Percentiles rank a stretch among this genome's conserved stretches.
phyloP scores from a whole-genome alignment of 2,797 vertebrate species.

The Lates japonicus region DNA sequence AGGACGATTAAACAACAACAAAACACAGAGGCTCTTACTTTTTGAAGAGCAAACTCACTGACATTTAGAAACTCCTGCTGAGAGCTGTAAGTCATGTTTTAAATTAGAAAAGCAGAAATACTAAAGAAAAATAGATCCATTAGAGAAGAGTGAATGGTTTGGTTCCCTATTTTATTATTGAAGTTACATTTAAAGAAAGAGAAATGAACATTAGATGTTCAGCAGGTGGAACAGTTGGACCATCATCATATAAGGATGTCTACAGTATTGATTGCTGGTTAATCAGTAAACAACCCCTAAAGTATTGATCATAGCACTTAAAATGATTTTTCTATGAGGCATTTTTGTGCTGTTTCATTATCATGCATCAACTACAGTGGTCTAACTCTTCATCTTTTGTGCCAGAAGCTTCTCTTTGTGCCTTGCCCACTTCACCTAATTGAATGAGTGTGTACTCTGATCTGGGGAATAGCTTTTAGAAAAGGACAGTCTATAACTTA shows the following conservation, averaged over 20 bases:
- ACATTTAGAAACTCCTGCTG: not conserved
- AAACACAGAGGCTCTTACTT: not conserved
- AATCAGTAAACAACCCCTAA: not conserved
- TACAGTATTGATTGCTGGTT: not conserved
- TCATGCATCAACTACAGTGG: constrained; percentile 3
- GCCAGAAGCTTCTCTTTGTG: constrained; percentile 33
- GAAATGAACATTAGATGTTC: not conserved
- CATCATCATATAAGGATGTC: not conserved
- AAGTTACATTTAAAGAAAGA: not conserved
- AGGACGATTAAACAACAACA: not conserved
- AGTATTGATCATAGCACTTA: not conserved
- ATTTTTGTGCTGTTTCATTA: constrained; percentile 11
- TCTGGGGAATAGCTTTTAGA: constrained; percentile 46
- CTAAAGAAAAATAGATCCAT: not conserved
- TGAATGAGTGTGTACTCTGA: constrained; percentile 39
- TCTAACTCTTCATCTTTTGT: constrained; percentile 7
- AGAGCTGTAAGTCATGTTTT: not conserved
- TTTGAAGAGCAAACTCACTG: not conserved
- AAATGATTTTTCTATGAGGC: not conserved
- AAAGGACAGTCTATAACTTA: constrained; percentile 42
- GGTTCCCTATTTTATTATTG: not conserved
- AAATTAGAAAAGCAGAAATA: constrained; percentile 2
- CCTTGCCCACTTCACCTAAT: constrained; percentile 29
- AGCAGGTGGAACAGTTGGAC: not conserved
- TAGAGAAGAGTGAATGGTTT: not conserved